Conservation (phyloP, 2,797 vertebrate genomes). For the Tauraco hartlaubi region DNA sequence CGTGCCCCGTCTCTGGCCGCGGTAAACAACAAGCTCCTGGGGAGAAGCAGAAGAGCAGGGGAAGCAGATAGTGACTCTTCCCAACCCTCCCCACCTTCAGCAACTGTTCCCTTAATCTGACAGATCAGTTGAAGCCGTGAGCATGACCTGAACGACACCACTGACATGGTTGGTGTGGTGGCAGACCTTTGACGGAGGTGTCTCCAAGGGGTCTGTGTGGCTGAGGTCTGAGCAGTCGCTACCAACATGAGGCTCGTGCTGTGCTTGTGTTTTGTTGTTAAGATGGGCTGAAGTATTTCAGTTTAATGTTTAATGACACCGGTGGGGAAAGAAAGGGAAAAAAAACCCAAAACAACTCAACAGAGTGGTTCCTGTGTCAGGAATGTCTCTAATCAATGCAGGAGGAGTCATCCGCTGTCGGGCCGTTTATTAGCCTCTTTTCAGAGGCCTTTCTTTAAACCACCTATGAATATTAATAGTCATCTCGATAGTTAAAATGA, state of each 20-base stretch:
- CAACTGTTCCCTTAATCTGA: background rate
- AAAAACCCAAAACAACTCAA: background rate
- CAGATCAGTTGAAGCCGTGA: rapidly evolving
- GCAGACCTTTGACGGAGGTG: background rate
- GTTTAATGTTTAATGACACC: background rate
- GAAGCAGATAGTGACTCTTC: background rate
- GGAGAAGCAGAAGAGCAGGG: background rate
- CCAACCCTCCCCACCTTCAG: background rate
- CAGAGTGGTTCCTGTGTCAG: background rate
- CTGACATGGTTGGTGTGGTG: background rate
- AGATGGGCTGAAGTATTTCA: background rate
- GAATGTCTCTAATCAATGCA: background rate
- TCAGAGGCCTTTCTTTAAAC: conserved; percentile 5
- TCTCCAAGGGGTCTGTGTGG: background rate
- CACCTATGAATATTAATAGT: background rate
- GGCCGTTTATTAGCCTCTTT: conserved; percentile 1
- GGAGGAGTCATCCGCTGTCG: background rate
- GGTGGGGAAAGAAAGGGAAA: background rate
- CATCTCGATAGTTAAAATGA: background rate
- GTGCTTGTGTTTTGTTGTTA: background rate
- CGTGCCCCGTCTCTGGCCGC: background rate
- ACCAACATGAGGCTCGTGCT: too few relatives aligned
- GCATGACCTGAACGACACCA: rapidly evolving
- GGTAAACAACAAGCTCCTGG: background rate
- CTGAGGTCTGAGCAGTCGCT: background rate